A percentile compares a stretch with the other conserved stretches of the same genome.
These are phyloP conservation scores for Ethmia dodecea DNA, from an alignment of 2,888 invertebrate genomes.

Conservation along the genomic window DNA sequence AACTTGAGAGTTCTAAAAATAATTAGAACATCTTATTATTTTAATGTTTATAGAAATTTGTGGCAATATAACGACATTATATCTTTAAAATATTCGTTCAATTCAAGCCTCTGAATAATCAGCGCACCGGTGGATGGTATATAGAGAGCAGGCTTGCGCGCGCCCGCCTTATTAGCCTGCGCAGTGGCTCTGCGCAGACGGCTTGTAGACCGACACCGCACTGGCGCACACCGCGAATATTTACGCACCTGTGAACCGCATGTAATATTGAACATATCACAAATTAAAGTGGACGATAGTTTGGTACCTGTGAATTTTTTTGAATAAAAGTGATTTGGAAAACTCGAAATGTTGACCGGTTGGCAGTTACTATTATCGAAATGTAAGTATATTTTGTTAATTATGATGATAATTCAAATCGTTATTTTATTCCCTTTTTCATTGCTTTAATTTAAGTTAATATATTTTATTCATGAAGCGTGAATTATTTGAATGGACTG, in stretches of 20 bases:
- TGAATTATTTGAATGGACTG: too few species aligned
- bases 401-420: not conserved
- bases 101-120: too few species aligned
- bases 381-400: conserved; percentile 40
- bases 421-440: not conserved
- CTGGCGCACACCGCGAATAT: conserved; percentile 7
- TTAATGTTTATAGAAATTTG: too few species aligned
- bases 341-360: conserved; percentile 56
- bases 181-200: conserved; percentile 28
- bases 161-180: conserved; percentile 51
- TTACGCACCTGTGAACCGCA: not conserved
- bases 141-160: conserved; percentile 49
- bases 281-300: not conserved
- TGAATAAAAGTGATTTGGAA: not conserved
- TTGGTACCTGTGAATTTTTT: not conserved
- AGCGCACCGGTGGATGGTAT: conserved; percentile 38
- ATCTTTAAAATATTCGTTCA: too few species aligned
- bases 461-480: not conserved
- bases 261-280: too few species aligned
- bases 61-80: too few species aligned
- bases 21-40: too few species aligned
- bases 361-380: conserved; percentile 66
- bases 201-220: conserved; percentile 30
- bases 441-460: not conserved
- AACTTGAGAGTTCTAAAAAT: too few species aligned